A percentile compares a stretch with the other conserved stretches of the same genome.
Evolutionary conservation across 2,797 vertebrate genomes (phyloP).

Genomic region (Rhinoraja longicauda): DNA sequence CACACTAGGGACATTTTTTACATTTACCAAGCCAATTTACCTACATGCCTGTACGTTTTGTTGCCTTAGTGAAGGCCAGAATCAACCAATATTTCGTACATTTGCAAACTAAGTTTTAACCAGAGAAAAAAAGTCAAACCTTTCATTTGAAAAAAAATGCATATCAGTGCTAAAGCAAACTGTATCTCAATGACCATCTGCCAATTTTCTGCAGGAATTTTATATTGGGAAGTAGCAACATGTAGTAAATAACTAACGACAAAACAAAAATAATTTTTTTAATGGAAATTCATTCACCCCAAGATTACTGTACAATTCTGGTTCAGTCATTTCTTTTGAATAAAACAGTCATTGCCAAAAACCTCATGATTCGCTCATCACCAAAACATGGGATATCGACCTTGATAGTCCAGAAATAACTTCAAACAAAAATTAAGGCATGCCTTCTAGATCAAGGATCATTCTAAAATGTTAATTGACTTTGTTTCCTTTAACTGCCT

Average conservation of each 20-base stretch:
- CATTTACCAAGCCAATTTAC: too few species aligned
- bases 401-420: constrained; percentile 16
- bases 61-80: background rate
- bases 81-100: background rate
- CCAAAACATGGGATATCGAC: background rate
- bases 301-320: background rate
- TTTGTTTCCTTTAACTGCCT: too few species aligned
- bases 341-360: background rate
- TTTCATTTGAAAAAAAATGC: background rate
- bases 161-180: background rate
- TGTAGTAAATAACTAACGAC: constrained; percentile 1
- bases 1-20: too few species aligned
- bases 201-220: background rate
- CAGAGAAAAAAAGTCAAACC: background rate
- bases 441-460: too few species aligned
- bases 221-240: background rate
- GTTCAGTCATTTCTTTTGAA: background rate
- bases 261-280: background rate
- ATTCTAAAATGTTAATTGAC: too few species aligned
- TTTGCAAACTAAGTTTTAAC: background rate
- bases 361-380: background rate
- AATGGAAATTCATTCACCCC: background rate
- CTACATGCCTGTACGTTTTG: too few species aligned
- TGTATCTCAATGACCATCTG: background rate
- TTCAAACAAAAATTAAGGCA: background rate